Evolutionary conservation across 2,888 invertebrate genomes (phyloP).

Genomic region (Drosophila buzzatii): DNA sequence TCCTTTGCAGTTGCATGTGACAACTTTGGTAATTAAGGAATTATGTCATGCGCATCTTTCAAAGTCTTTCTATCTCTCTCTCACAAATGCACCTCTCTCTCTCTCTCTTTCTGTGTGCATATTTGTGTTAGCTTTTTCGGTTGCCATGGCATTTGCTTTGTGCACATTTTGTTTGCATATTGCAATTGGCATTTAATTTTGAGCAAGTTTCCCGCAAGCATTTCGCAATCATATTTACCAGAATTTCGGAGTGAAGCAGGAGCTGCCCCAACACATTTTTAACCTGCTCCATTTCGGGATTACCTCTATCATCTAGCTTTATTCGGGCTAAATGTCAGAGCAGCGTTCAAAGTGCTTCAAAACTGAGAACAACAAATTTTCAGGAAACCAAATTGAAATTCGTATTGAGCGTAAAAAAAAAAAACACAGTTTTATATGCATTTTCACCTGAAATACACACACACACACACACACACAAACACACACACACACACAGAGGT

Average conservation of each 20-base stretch:
- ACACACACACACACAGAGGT: constrained; percentile 7
- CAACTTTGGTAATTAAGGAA: constrained; percentile 80
- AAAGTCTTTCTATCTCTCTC: background rate
- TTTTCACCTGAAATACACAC: constrained; percentile 13
- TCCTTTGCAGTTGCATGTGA: constrained; percentile 55
- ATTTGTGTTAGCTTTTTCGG: constrained; percentile 49
- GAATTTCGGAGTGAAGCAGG: background rate
- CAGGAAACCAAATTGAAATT: constrained; percentile 37
- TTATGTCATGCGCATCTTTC: constrained; percentile 73
- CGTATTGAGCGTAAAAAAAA: constrained; percentile 19
- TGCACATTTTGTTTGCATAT: constrained; percentile 42
- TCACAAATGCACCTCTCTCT: background rate
- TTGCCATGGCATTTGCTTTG: constrained; percentile 52
- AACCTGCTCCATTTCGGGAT: background rate
- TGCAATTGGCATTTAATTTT: constrained; percentile 59
- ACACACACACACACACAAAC: constrained; percentile 13
- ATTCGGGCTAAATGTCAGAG: constrained; percentile 32
- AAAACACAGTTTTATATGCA: constrained; percentile 39
- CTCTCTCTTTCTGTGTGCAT: background rate
- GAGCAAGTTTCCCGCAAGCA: constrained; percentile 36
- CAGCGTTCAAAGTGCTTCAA: constrained; percentile 16
- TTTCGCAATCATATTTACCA: constrained; percentile 26
- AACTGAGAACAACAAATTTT: background rate
- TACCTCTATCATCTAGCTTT: background rate
- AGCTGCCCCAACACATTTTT: constrained; percentile 12